Conservation (phyloP, 1,140 invertebrate genomes). For the Ladona fulva region DNA sequence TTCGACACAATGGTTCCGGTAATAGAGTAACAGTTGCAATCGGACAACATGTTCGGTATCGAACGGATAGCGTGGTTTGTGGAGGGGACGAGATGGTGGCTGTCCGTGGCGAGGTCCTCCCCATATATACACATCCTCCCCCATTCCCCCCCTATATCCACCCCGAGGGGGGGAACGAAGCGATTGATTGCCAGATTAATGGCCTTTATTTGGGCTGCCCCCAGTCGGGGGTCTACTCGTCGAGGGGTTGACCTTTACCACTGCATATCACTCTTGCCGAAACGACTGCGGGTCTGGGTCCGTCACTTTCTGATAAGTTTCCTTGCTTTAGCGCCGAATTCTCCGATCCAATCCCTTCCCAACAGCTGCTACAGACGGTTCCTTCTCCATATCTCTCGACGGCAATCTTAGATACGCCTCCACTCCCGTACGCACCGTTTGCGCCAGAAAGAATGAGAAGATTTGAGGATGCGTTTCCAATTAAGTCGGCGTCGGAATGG, state of each 20-base stretch:
- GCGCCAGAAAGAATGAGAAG: too few species aligned
- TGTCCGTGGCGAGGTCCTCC: background rate
- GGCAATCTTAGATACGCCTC: too few species aligned
- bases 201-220: slow-evolving; percentile 6
- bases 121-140: too few species aligned
- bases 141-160: background rate
- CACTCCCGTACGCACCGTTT: too few species aligned
- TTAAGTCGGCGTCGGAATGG: too few species aligned
- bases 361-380: too few species aligned
- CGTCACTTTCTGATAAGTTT: slow-evolving; percentile 1
- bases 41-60: too few species aligned
- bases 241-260: background rate
- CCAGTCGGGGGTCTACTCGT: background rate
- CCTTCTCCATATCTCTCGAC: too few species aligned
- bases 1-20: too few species aligned
- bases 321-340: background rate
- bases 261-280: background rate
- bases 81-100: background rate
- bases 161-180: background rate
- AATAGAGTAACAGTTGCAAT: too few species aligned
- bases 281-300: background rate
- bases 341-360: too few species aligned
- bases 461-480: too few species aligned
- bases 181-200: slow-evolving; percentile 6
- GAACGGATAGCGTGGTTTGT: background rate